Percentiles rank a stretch among this genome's conserved stretches.
Conservation (phyloP, 2,797 vertebrate species). For the Anableps anableps region DNA sequence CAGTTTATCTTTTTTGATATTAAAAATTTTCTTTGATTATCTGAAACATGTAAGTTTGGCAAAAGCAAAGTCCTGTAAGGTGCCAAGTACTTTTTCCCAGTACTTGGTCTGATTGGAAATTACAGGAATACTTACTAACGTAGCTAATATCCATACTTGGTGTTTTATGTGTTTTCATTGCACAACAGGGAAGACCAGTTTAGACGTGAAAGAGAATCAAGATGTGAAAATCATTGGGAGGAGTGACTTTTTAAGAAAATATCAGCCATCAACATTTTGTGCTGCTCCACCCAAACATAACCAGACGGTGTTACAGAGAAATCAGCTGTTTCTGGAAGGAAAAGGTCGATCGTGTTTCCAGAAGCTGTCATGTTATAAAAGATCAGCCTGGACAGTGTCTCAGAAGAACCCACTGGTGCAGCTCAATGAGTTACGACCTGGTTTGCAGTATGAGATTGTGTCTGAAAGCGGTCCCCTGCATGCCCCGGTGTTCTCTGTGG, state of each 20-base stretch:
- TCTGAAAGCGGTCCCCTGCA: slow-evolving; percentile 91
- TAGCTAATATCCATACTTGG: background rate
- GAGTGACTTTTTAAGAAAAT: slow-evolving; percentile 62
- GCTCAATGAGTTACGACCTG: slow-evolving; percentile 91
- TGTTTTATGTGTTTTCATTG: background rate
- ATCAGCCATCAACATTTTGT: slow-evolving; percentile 62
- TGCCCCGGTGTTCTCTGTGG: slow-evolving; percentile 89
- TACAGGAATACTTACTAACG: background rate
- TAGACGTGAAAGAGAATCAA: slow-evolving; percentile 92
- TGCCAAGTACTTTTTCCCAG: no score
- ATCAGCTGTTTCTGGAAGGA: slow-evolving; percentile 86
- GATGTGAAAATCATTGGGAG: slow-evolving; percentile 84
- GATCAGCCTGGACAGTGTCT: slow-evolving; percentile 85
- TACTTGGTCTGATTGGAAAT: background rate
- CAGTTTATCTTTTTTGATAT: no score
- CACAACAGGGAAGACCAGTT: slow-evolving; percentile 86
- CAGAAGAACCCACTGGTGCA: slow-evolving; percentile 94
- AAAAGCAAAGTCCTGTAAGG: no score
- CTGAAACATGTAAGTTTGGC: no score
- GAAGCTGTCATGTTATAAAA: slow-evolving; percentile 83
- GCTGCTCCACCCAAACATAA: slow-evolving; percentile 33
- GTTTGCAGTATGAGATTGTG: slow-evolving; percentile 87
- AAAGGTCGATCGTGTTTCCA: slow-evolving; percentile 82
- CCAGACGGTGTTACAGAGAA: slow-evolving; percentile 80
- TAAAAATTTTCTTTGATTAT: no score